Conservation (phyloP, 2,113 vertebrate species). For the Dasyornis broadbenti region DNA sequence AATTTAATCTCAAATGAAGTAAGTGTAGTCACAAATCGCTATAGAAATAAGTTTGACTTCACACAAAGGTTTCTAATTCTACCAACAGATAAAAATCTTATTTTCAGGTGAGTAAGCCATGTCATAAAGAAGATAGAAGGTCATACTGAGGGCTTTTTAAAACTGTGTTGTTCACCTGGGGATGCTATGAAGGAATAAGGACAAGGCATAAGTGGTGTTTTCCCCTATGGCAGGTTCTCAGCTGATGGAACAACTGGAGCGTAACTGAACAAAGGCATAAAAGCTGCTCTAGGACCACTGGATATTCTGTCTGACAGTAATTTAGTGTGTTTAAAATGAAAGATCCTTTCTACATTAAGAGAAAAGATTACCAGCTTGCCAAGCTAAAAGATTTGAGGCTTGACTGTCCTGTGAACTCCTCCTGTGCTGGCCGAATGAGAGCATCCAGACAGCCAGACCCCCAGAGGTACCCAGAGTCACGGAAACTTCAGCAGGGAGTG, state of each 20-base stretch:
- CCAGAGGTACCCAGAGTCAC: neutral
- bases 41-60: neutral
- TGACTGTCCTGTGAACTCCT: neutral
- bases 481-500: neutral
- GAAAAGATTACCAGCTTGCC: neutral
- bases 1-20: neutral
- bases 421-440: neutral
- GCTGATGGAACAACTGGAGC: slow-evolving; percentile 8
- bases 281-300: neutral
- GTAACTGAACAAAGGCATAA: neutral
- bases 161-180: neutral
- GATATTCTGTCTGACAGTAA: neutral
- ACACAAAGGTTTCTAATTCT: slow-evolving; percentile 1
- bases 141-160: neutral
- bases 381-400: neutral
- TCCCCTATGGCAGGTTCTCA: slow-evolving; percentile 26
- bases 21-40: neutral
- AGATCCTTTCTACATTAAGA: neutral
- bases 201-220: neutral
- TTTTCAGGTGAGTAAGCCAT: neutral
- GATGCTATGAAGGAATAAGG: neutral
- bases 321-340: neutral
- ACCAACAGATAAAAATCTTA: neutral
- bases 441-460: neutral
- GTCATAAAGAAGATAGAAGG: neutral